Evolutionary conservation across 2,113 vertebrate genomes (phyloP).

Genomic region (Conger conger): DNA sequence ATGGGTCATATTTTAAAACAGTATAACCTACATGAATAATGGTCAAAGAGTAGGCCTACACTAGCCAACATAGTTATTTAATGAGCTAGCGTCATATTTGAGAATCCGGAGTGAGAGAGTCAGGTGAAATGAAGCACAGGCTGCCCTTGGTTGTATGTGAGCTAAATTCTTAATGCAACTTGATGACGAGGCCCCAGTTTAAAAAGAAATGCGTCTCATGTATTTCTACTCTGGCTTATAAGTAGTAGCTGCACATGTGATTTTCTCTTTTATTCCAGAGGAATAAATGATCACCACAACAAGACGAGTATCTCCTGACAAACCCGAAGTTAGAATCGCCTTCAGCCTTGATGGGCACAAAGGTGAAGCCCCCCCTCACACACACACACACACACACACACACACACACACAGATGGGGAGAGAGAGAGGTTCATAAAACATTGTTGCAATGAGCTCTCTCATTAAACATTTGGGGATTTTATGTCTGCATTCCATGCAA

Average conservation of each 20-base stretch:
- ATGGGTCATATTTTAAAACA: background rate
- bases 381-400: background rate
- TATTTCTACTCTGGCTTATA: background rate
- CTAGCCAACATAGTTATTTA: background rate
- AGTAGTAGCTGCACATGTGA: background rate
- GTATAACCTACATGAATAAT: too few relatives aligned
- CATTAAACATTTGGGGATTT: background rate
- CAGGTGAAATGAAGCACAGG: background rate
- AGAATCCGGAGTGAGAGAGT: background rate
- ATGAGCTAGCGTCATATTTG: background rate
- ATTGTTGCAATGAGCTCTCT: background rate
- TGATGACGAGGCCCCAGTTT: background rate
- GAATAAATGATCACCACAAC: slow-evolving; percentile 98
- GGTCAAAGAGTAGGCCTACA: too few relatives aligned
- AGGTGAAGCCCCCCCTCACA: slow-evolving; percentile 69
- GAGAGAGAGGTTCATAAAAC: background rate
- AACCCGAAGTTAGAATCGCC: slow-evolving; percentile 89
- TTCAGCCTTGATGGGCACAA: slow-evolving; percentile 88
- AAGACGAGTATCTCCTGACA: slow-evolving; percentile 89
- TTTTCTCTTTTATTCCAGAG: slow-evolving; percentile 46
- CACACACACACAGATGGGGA: slow-evolving; percentile 4
- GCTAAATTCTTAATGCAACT: background rate
- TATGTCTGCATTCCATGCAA: background rate
- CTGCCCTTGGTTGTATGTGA: background rate
- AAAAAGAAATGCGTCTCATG: background rate